These are phyloP conservation scores for Butorides virescens DNA, from an alignment of 2,113 vertebrate species.

Conservation along the genomic window DNA sequence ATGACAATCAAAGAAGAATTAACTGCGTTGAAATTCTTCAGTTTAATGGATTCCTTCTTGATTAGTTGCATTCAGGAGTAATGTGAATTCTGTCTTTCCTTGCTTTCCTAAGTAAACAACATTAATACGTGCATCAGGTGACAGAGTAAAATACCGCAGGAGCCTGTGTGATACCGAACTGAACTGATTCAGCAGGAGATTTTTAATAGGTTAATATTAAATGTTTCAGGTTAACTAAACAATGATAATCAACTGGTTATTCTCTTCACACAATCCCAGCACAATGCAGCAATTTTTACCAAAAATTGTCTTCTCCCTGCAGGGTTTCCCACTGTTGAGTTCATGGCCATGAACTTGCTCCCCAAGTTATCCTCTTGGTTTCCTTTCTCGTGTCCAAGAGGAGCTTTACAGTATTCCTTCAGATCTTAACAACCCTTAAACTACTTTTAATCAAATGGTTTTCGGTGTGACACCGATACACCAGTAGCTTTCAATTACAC, in stretches of 20 bases:
- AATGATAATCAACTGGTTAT: background rate
- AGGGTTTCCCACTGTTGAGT: background rate
- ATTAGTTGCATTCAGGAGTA: background rate
- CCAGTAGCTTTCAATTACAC: background rate
- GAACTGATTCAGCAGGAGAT: background rate
- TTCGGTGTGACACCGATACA: background rate
- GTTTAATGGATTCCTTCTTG: background rate
- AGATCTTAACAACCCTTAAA: background rate
- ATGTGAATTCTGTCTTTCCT: background rate
- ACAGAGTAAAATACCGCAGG: background rate
- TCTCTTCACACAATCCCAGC: background rate
- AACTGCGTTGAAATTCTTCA: background rate
- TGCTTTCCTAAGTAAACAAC: background rate
- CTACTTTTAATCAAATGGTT: background rate
- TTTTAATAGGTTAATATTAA: background rate
- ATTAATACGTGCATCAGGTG: background rate
- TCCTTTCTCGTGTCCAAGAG: background rate
- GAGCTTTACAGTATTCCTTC: background rate
- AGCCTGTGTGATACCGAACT: background rate
- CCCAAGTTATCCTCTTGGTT: background rate
- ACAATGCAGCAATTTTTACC: background rate
- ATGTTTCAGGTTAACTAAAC: background rate
- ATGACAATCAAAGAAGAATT: background rate
- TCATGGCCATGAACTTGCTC: fast-evolving
- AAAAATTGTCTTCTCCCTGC: background rate